These are phyloP conservation scores for Pardosa pseudoannulata DNA, from an alignment of 2,888 invertebrate species.

Conservation along the genomic window DNA sequence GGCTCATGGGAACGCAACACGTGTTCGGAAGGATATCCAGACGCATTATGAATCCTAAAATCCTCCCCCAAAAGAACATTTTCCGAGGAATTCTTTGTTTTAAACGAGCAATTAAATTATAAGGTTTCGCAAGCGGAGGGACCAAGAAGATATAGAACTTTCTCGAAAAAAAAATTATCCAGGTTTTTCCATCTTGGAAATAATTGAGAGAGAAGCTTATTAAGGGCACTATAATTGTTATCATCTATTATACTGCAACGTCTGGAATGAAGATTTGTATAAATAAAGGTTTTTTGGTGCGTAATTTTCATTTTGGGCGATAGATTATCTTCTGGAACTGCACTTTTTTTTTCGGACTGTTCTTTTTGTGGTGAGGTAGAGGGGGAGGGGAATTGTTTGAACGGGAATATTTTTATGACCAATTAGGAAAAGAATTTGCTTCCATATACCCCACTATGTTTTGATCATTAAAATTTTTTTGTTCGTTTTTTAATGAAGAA, in stretches of 20 bases:
- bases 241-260: conserved; percentile 29
- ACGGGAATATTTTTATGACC: not conserved
- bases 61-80: conserved; percentile 41
- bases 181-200: conserved; percentile 22
- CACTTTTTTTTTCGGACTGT: not conserved
- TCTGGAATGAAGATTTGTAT: not conserved
- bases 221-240: conserved; percentile 44
- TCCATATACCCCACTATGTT: not conserved
- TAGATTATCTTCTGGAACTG: not conserved
- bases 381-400: not conserved
- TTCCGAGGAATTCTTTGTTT: conserved; percentile 43
- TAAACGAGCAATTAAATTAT: conserved; percentile 65
- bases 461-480: not conserved
- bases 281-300: not conserved
- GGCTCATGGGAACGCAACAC: conserved; percentile 38
- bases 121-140: conserved; percentile 20
- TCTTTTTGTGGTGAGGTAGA: no score
- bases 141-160: not conserved
- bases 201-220: conserved; percentile 36
- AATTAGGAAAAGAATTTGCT: conserved; percentile 2
- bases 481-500: not conserved
- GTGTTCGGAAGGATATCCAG: conserved; percentile 46
- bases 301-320: not conserved
- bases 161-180: not conserved
- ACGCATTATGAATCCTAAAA: conserved; percentile 33